Evolutionary conservation across 2,113 vertebrate genomes (phyloP).

Genomic region (Tragelaphus buxtoni): DNA sequence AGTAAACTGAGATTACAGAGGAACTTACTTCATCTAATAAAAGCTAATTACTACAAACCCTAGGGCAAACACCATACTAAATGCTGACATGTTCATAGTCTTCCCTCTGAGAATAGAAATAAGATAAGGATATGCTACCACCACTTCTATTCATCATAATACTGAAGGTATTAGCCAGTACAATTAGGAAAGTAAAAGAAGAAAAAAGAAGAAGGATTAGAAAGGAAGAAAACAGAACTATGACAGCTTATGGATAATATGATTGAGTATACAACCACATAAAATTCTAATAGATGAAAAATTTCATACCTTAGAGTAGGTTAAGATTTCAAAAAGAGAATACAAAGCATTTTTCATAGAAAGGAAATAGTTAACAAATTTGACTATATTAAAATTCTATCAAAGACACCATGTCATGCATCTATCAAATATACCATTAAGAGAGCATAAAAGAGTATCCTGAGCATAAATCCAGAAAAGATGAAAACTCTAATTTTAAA

Average conservation of each 20-base stretch:
- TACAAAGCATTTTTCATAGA: background rate
- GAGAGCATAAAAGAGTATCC: background rate
- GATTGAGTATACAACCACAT: background rate
- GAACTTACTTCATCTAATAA: conserved; percentile 17
- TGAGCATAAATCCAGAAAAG: background rate
- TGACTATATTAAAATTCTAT: background rate
- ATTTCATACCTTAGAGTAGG: background rate
- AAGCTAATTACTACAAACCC: background rate
- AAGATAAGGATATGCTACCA: background rate
- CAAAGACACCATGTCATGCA: background rate
- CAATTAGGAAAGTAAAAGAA: background rate
- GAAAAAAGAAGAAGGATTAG: background rate
- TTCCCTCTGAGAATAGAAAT: background rate
- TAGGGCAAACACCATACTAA: background rate
- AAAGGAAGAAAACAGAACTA: background rate
- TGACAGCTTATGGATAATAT: background rate
- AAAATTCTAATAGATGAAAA: background rate
- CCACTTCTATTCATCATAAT: background rate
- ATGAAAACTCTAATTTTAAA: background rate
- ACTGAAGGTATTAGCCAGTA: background rate
- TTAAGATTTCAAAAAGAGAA: background rate
- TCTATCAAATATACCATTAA: background rate
- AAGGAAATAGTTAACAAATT: conserved; percentile 5
- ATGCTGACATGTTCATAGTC: background rate
- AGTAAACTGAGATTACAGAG: background rate